These are phyloP conservation scores for Antennarius maculatus DNA, from an alignment of 2,797 vertebrate species.

Conservation along the genomic window DNA sequence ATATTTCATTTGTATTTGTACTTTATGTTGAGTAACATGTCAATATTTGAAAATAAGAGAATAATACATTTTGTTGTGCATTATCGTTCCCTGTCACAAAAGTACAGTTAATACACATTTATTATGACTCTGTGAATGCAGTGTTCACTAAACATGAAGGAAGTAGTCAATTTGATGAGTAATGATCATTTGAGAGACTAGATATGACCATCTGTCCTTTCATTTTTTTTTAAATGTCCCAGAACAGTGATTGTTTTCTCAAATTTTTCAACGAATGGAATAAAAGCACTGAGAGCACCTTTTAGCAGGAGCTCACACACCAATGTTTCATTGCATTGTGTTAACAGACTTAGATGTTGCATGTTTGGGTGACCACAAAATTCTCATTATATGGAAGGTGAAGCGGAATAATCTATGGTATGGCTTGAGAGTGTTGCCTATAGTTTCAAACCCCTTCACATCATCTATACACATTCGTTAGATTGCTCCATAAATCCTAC, in stretches of 20 bases:
- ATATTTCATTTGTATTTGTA: no score
- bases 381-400: slow-evolving; percentile 70
- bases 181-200: background rate
- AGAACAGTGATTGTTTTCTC: no score
- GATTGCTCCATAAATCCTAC: slow-evolving; percentile 53
- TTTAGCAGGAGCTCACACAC: slow-evolving; percentile 34
- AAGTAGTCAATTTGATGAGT: background rate
- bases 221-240: background rate
- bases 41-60: no score
- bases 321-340: slow-evolving; percentile 35
- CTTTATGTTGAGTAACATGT: no score
- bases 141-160: background rate
- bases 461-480: slow-evolving; percentile 41
- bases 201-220: background rate
- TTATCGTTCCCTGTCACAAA: no score
- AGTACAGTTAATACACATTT: background rate
- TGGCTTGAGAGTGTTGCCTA: slow-evolving; percentile 23
- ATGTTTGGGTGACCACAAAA: slow-evolving; percentile 42
- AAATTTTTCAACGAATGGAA: background rate
- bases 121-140: background rate
- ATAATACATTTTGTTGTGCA: no score
- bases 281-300: background rate
- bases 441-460: slow-evolving; percentile 24
- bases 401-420: slow-evolving; percentile 68
- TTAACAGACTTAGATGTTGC: slow-evolving; percentile 2